phyloP scores from a whole-genome alignment of 1,140 invertebrate genomes.

The Eupeodes corollae region DNA sequence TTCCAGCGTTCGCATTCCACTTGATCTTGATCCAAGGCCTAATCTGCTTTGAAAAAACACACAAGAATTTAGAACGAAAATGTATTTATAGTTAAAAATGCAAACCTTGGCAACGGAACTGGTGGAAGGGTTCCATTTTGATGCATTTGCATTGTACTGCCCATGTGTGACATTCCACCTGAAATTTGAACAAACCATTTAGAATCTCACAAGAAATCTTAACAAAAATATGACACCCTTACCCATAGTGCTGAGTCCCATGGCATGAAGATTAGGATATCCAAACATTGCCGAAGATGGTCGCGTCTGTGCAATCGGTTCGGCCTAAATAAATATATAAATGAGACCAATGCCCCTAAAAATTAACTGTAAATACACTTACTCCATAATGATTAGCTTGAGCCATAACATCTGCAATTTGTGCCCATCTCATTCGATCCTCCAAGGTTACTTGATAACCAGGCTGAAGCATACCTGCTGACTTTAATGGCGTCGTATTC shows the following conservation, averaged over 20 bases:
- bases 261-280: conserved; percentile 49
- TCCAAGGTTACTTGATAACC: conserved; percentile 60
- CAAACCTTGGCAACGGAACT: conserved; percentile 55
- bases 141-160: conserved; percentile 41
- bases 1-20: conserved; percentile 38
- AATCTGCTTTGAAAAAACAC: conserved; percentile 25
- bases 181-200: not conserved
- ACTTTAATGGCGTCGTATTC: conserved; percentile 58
- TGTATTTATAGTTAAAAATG: not conserved
- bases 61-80: not conserved
- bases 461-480: conserved; percentile 48
- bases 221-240: not conserved
- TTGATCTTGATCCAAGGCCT: conserved; percentile 34
- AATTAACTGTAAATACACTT: conserved; percentile 19
- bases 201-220: not conserved
- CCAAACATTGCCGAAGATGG: conserved; percentile 73
- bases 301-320: conserved; percentile 55
- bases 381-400: conserved; percentile 73
- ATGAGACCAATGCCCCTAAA: not conserved
- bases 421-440: conserved; percentile 69
- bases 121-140: conserved; percentile 44
- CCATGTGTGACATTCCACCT: conserved; percentile 39
- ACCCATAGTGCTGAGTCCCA: conserved; percentile 19
- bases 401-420: conserved; percentile 72
- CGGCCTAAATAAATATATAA: conserved; percentile 39